A percentile compares a stretch with the other conserved stretches of the same genome.
Evolutionary conservation across 2,888 invertebrate genomes (phyloP).

Genomic region (Eilema depressum): DNA sequence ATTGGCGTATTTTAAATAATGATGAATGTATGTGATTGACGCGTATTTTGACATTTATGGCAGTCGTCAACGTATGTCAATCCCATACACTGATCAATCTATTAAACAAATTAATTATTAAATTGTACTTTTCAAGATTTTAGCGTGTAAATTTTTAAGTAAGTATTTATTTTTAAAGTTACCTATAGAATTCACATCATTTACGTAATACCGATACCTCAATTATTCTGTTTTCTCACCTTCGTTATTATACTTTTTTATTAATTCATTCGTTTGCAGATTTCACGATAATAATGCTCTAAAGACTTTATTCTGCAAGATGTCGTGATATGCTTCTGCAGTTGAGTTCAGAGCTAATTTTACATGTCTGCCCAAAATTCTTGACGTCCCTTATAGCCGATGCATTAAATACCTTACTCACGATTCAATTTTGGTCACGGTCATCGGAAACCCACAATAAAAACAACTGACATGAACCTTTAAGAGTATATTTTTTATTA

Average conservation of each 20-base stretch:
- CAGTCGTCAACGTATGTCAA: too few species aligned
- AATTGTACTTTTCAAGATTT: neutral
- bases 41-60: too few species aligned
- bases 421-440: neutral
- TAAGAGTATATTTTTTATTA: neutral
- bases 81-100: too few species aligned
- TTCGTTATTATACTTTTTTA: conserved; percentile 8
- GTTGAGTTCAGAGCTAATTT: conserved; percentile 54
- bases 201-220: conserved; percentile 3
- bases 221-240: conserved; percentile 18
- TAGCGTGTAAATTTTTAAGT: neutral
- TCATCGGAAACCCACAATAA: neutral
- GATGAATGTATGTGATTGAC: too few species aligned
- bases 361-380: conserved; percentile 51
- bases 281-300: conserved; percentile 32
- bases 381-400: conserved; percentile 32
- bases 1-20: too few species aligned
- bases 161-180: too few species aligned
- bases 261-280: conserved; percentile 36
- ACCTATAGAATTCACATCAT: neutral
- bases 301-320: conserved; percentile 35
- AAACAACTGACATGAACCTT: neutral
- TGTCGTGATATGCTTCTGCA: conserved; percentile 51
- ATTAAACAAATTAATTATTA: too few species aligned
- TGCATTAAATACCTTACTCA: conserved; percentile 14